Base-by-base conservation (phyloP, 2,888 invertebrate species). In the Carabus problematicus region DNA sequence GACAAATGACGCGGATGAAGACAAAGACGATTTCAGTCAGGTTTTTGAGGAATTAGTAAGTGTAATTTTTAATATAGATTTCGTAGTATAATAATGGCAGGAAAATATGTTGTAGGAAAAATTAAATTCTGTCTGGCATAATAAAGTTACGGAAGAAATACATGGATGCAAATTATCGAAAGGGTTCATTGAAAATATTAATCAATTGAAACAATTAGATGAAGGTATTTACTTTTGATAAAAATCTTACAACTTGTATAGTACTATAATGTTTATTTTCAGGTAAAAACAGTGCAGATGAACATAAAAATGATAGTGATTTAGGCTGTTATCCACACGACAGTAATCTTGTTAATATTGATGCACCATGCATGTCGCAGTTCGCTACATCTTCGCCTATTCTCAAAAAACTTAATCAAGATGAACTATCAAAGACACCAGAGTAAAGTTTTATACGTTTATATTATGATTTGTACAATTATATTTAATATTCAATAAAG, bases 261-360 rank as follows among this genome's bases (percentile, higher is more conserved):
- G 12, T 49, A 49, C 8, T 42, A 43, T 42, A 1, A 8, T 43
- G 19, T 41, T 60, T 60, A 12, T 45, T 45, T 60, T 7, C 45
- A 43, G 19, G 45, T 14, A 60, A 45, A 42, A 14, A 64, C 14
- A 55, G 11, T 55, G 49, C 19, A n/a, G 16, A 40, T 19, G 29
- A 19, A 43, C 11, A 63, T 11, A 19, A 43, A 16, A 64, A 29
- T 45, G 64, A 64, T 45, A 64, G 64, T 56, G 64, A 66, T 59
- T 49, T 66, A 12, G 66, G 66, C 14, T 66, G 66, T 66, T 64
- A 58, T 45, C 64, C 64, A 45, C n/a, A 64, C 16, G 59, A 58
- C n/a, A 66, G 58, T 19, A 56, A 39, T 8, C 9, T 56, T 3
- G 12, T 12, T 45, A 56, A 56, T 19, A 29, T 19, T 18, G 12